Evolutionary conservation across 2,113 vertebrate genomes (phyloP).

Genomic region (Phoenicopterus ruber): DNA sequence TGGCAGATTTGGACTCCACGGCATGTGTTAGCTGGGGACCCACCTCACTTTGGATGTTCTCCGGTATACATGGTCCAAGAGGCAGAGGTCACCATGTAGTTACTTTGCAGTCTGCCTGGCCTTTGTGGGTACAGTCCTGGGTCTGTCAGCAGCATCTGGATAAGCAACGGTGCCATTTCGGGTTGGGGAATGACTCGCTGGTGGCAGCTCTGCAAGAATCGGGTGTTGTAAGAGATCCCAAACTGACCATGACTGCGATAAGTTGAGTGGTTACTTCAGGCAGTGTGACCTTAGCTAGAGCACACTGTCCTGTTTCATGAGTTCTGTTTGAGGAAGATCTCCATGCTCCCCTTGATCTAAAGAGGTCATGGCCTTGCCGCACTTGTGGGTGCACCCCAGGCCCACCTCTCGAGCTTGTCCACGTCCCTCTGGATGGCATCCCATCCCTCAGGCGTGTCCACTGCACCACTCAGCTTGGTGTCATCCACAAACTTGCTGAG

Average conservation of each 20-base stretch:
- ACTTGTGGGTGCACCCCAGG: too few relatives aligned
- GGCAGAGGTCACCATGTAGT: background rate
- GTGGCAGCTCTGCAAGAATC: background rate
- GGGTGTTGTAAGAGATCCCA: background rate
- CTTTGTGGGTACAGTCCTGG: background rate
- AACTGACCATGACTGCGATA: background rate
- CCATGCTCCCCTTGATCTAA: background rate
- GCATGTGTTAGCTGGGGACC: background rate
- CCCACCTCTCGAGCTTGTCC: too few relatives aligned
- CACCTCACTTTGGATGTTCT: background rate
- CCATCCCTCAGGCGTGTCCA: too few relatives aligned
- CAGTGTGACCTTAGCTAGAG: background rate
- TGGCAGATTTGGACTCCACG: accelerated
- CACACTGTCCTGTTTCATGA: background rate
- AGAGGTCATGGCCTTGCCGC: background rate
- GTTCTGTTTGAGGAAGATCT: background rate
- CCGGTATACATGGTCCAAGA: background rate
- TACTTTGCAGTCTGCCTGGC: background rate
- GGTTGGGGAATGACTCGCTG: background rate
- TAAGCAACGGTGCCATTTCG: background rate
- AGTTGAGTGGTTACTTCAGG: background rate
- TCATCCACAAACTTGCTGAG: too few relatives aligned
- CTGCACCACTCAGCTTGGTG: too few relatives aligned
- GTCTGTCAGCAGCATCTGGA: background rate
- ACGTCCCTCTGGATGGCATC: too few relatives aligned